Evolutionary conservation across 2,797 vertebrate genomes (phyloP), one percentile per base, ranked within the genome.

Genomic region (Hippocampus kuda): DNA sequence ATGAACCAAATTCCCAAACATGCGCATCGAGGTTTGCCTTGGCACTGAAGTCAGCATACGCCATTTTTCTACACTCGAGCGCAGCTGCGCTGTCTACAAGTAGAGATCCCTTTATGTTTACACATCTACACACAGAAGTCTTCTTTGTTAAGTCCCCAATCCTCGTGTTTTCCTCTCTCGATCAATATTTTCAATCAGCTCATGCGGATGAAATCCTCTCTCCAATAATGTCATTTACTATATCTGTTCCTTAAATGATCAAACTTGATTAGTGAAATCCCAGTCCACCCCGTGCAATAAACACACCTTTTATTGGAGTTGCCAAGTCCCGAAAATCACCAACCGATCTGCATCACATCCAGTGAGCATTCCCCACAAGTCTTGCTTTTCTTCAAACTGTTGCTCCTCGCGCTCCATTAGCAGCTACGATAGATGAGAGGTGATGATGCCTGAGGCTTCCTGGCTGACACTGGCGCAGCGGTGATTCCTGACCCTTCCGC

Each of bases 171-270:
- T 74, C 34, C 53, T 76, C 65, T 66, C 62, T 26, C 16, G 80
- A 84, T 86, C 80, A 75, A 80, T 78, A 74, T 73, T 77, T 80
- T 67, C 68, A 75, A 68, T 84, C 78, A 75, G 65, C 73, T 60
- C 26, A 66, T 51, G 69, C 66, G 69, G 68, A 69, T 75, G 54
- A 77, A 71, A 70, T 67, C 56, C 42, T 71, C 38, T 42, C 44
- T 68, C 49, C 68, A 67, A 59, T 80, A 68, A 78, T 81, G 77
- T 30, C 22, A 79, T 79, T 75, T 48, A 69, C 7, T 38, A 16
- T 65, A 66, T 67, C 63, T 77, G 68, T 77, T 84, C 70, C 68
- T 67, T 72, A 67, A 76, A 81, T 78, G 56, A 77, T 78, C 65
- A 71, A 48, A 80, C 71, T 48, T 71, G 63, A 26, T 79, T 77